Evolutionary conservation across 2,888 invertebrate species (phyloP), one percentile per base, ranked within the genome.

Genomic region (Spodoptera littoralis): DNA sequence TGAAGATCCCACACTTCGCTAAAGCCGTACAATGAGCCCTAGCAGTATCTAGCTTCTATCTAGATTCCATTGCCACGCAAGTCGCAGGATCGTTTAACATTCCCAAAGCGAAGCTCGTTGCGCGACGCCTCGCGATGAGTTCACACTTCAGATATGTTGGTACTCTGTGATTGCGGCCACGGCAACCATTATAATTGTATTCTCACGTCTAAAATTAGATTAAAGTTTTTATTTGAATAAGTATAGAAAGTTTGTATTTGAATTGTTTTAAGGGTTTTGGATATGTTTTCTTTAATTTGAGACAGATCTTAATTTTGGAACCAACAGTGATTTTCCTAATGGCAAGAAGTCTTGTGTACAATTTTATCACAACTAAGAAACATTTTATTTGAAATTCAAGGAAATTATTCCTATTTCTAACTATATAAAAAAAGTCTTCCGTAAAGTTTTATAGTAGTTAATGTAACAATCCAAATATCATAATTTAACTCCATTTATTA

Each of bases 71-170:
- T 77, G 77, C 78, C 82, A 77, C 76, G 75, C 70, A 68, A 79
- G 76, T 77, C 76, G 75, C 70, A 68, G 80, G 76, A 84, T 82
- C 85, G 79, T 84, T 90, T 90, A 89, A 85, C 83, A 90, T 90
- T 89, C 89, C 81, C 70, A 66, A 77, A 82, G 78, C 84, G 83
- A 61, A 71, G 70, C 71, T 60, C 72, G 77, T 67, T 73, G 79
- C 76, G 50, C 69, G 79, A 68, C 75, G 82, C 78, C 70, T 70
- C 68, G 69, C 79, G 72, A 76, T 73, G 70, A 81, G 84, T 87
- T 88, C 85, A 84, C 88, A 85, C 88, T 81, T 83, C 66, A 80
- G 77, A 73, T 83, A 79, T 68, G 66, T 36, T 36, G 9, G 36
- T 70, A 81, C 68, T 59, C 74, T 45, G 53, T 61, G 66, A 71